A percentile compares a stretch with the other conserved stretches of the same genome.
Evolutionary conservation across 2,797 vertebrate genomes (phyloP).

Genomic region (Remorina albescens): DNA sequence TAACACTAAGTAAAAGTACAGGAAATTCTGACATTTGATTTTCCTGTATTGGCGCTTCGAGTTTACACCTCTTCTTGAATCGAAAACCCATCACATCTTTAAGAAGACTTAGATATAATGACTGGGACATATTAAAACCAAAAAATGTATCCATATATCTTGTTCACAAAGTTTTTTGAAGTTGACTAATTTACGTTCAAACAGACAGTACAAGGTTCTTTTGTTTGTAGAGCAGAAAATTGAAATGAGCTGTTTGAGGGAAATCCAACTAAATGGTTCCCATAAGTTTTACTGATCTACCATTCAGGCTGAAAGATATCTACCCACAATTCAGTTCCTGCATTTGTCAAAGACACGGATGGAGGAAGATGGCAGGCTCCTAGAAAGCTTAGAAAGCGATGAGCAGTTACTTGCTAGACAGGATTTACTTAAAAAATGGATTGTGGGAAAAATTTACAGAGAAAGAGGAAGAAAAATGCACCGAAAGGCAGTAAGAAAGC

Average conservation of each 20-base stretch:
- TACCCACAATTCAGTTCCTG: neutral
- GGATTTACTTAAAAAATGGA: neutral
- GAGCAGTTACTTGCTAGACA: neutral
- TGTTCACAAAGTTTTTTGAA: neutral
- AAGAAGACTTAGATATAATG: too few species aligned
- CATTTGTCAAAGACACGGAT: neutral
- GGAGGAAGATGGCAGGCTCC: neutral
- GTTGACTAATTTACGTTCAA: neutral
- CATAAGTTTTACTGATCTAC: neutral
- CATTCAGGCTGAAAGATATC: neutral
- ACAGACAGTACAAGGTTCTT: neutral
- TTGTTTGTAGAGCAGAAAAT: neutral
- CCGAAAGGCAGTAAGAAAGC: slow-evolving; percentile 22
- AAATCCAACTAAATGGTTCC: neutral
- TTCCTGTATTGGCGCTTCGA: neutral
- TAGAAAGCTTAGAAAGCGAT: too few species aligned
- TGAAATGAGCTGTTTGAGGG: neutral
- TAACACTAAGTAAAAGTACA: neutral
- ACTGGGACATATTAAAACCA: too few species aligned
- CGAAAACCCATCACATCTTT: too few species aligned
- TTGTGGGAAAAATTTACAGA: neutral
- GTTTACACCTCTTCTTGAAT: neutral
- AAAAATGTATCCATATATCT: too few species aligned
- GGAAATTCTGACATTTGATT: neutral
- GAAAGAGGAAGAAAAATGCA: slow-evolving; percentile 34